Conservation (phyloP, 2,113 vertebrate species). For the Pachypanchax playfairii region DNA sequence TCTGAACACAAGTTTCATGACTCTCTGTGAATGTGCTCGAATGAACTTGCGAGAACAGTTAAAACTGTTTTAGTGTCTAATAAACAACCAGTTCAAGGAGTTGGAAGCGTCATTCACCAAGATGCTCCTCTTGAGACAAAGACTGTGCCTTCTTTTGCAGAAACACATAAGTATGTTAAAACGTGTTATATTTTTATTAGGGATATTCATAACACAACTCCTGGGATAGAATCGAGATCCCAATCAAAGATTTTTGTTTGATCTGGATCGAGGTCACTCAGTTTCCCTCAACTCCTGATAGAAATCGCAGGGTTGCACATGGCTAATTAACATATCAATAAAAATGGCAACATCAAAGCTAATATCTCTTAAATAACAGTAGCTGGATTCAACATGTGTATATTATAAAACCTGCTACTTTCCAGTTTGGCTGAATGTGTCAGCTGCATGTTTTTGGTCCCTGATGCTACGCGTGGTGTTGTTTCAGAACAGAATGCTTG, state of each 20-base stretch:
- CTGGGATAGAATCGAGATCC: not conserved
- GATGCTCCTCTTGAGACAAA: too few relatives aligned
- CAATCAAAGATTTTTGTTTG: too few relatives aligned
- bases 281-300: not conserved
- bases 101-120: too few relatives aligned
- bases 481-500: too few relatives aligned
- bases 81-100: not conserved
- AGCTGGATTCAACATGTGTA: not conserved
- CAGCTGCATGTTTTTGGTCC: too few relatives aligned
- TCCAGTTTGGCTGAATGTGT: too few relatives aligned
- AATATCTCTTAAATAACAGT: not conserved
- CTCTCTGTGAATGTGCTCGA: not conserved
- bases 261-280: too few relatives aligned
- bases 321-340: slow-evolving; percentile 4
- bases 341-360: not conserved
- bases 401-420: not conserved
- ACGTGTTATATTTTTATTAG: not conserved
- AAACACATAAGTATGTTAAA: not conserved
- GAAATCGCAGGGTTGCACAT: not conserved
- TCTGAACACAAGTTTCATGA: slow-evolving; percentile 15
- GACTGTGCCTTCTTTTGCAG: not conserved
- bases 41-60: not conserved
- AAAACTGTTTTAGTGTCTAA: not conserved
- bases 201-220: too few relatives aligned
- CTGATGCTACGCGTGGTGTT: too few relatives aligned